Percentiles rank a stretch among this genome's conserved stretches.
Conservation (phyloP, 2,113 vertebrate genomes). For the Pseudois nayaur region DNA sequence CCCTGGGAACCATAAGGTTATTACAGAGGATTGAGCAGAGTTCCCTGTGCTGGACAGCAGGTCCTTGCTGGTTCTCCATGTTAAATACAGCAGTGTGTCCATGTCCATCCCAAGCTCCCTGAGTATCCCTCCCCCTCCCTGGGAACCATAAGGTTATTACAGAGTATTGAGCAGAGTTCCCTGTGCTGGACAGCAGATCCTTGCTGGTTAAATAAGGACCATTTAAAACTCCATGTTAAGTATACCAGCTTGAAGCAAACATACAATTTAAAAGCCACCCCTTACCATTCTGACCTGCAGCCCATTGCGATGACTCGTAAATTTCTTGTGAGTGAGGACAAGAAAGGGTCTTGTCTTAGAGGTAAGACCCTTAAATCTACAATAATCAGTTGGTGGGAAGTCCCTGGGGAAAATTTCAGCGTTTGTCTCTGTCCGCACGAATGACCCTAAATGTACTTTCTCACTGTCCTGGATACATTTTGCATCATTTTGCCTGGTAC, state of each 20-base stretch:
- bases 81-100: neutral
- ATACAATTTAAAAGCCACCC: neutral
- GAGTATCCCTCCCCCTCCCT: accelerated
- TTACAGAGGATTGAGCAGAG: too few relatives aligned
- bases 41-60: accelerated
- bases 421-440: accelerated
- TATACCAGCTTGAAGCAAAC: neutral
- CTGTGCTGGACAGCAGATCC: neutral
- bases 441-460: too few relatives aligned
- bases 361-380: neutral
- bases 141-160: accelerated
- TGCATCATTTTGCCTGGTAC: accelerated
- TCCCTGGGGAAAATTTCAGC: neutral
- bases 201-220: neutral
- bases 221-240: neutral
- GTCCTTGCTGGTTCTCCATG: neutral
- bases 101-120: accelerated
- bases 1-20: too few relatives aligned
- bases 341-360: neutral
- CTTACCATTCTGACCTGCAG: accelerated
- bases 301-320: accelerated
- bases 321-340: accelerated
- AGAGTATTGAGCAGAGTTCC: neutral
- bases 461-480: accelerated
- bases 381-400: neutral